Evolutionary conservation across 2,888 invertebrate species (phyloP), one percentile per base, ranked within the genome.

Genomic region (Mesoligia furuncula): DNA sequence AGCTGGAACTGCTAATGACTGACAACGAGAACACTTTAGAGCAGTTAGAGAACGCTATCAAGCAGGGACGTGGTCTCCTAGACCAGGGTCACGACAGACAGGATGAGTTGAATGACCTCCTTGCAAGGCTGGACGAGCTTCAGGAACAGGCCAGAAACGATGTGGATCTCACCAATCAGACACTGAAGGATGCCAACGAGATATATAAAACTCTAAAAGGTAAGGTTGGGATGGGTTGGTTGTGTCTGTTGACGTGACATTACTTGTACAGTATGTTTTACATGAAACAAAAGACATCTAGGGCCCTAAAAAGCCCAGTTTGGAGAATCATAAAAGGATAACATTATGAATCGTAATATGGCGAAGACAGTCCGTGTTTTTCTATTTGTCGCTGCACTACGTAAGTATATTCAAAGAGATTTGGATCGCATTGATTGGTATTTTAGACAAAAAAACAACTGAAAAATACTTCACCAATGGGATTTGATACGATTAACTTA

Each of bases 91-190:
- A 94, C 62, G 94, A 95, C 36, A 88, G 95, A 87, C 99, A 99
- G 92, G 97, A 98, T 90, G 97, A 98, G 75, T 97, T 99, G 3
- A 98, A 98, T 88, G 98, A 98, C 83, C 97, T 99, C 17, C 93
- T 99, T 76, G 98, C 98, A 0, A 98, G 98, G 81, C 98, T 99
- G 13, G 98, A 98, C 90, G 97, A 97, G 39, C 97, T 98, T 0
- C 97, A 98, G 73, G 98, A 97, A 8, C 98, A 97, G 90, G 99
- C 99, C 0, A 97, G 97, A 77, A 98, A 98, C 73, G 99, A 99
- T 4, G 98, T 99, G 0, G 97, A 98, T 77, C 97, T 98, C 73
- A 99, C 99, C 5, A 98, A 99, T 59, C 88, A 88, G 73, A 88
- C 88, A 1, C 77, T 88, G 27, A 88, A 86, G 98, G 94, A 94